A percentile compares a stretch with the other conserved stretches of the same genome.
Conservation (phyloP, 2,888 invertebrate genomes). For the Dugesia japonica region DNA sequence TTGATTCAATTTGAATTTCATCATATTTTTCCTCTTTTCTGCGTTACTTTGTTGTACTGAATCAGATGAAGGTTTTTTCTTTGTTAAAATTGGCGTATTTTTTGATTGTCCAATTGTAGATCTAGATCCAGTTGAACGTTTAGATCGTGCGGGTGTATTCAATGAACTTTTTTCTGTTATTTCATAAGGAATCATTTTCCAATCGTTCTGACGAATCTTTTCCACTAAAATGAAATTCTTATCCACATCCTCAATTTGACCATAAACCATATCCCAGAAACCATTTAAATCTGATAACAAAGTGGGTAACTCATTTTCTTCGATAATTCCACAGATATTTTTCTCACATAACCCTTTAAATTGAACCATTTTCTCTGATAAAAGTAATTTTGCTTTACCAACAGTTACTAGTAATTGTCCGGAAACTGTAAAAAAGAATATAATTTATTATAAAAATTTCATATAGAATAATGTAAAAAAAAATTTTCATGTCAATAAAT, state of each 20-base stretch:
- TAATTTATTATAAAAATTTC: too few species aligned
- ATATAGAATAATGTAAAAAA: neutral
- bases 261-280: constrained; percentile 90
- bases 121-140: constrained; percentile 62
- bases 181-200: constrained; percentile 53
- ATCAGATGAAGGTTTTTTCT: neutral
- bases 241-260: constrained; percentile 67
- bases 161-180: constrained; percentile 97
- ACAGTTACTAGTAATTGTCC: constrained; percentile 71
- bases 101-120: neutral
- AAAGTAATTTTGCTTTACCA: constrained; percentile 73
- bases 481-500: neutral
- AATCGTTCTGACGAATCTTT: constrained; percentile 6
- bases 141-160: constrained; percentile 94
- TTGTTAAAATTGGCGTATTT: neutral
- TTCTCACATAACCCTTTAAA: constrained; percentile 64
- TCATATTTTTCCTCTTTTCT: neutral
- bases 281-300: constrained; percentile 62
- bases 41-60: neutral
- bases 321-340: constrained; percentile 53
- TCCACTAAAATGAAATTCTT: constrained; percentile 17
- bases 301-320: constrained; percentile 24
- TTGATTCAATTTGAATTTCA: constrained; percentile 20
- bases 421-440: constrained; percentile 51
- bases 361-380: constrained; percentile 81